phyloP scores from a whole-genome alignment of 2,113 vertebrate species.

The Lamprotornis superbus region DNA sequence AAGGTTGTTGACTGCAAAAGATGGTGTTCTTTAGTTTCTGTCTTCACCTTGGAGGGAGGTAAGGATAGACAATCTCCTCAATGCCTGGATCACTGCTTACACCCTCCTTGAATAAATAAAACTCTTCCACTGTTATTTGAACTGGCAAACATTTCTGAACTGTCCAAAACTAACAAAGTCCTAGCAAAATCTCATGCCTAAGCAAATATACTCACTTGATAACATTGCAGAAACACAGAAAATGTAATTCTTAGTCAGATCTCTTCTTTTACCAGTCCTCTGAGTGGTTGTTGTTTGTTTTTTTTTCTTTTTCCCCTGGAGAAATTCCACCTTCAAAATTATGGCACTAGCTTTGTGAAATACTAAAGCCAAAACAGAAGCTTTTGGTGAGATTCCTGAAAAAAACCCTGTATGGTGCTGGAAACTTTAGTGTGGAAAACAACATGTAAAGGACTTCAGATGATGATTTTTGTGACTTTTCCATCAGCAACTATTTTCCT shows the following conservation, averaged over 20 bases:
- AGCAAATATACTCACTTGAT: background rate
- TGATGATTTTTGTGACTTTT: background rate
- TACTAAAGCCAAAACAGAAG: background rate
- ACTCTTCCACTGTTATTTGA: background rate
- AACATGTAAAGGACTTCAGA: background rate
- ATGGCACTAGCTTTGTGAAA: background rate
- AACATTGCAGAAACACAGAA: background rate
- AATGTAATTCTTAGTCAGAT: background rate
- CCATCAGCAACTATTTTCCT: background rate
- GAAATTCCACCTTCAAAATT: background rate
- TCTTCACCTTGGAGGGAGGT: background rate
- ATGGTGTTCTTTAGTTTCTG: background rate
- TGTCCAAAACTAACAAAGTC: background rate
- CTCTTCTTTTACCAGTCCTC: background rate
- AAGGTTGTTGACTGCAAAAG: background rate
- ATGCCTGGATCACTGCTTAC: rapidly evolving
- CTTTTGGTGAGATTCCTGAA: background rate
- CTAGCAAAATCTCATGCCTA: background rate
- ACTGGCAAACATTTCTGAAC: background rate
- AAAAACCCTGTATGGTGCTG: rapidly evolving
- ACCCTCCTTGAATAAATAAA: background rate
- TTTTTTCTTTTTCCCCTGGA: background rate
- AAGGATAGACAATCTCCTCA: background rate
- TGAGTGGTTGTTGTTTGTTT: background rate
- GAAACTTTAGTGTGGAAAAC: background rate